phyloP scores from a whole-genome alignment of 2,113 vertebrate genomes.

The Salvelinus fontinalis region DNA sequence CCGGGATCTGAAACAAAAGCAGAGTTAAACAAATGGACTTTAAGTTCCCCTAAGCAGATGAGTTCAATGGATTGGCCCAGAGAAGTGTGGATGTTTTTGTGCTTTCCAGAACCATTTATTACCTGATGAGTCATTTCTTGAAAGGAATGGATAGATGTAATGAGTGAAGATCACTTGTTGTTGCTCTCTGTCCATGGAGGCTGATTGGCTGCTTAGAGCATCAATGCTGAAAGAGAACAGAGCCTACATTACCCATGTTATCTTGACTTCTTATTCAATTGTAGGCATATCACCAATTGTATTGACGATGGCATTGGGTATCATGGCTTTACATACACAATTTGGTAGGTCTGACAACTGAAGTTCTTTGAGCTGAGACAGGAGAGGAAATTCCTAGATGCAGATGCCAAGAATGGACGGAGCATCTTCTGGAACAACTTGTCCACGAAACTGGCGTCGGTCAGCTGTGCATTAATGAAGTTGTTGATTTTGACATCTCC shows the following conservation, averaged over 20 bases:
- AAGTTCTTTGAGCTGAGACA: conserved; percentile 53
- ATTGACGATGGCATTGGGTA: background rate
- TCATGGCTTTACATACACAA: conserved; percentile 45
- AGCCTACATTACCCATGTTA: background rate
- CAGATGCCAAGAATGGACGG: conserved; percentile 41
- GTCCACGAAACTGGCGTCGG: conserved; percentile 30
- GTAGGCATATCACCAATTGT: background rate
- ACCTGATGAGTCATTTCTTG: conserved; percentile 45
- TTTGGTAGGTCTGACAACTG: conserved; percentile 56
- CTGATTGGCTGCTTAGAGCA: conserved; percentile 34
- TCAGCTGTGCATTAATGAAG: conserved; percentile 35
- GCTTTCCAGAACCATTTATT: conserved; percentile 4
- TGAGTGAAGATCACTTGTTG: conserved; percentile 34
- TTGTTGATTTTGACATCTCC: conserved; percentile 35
- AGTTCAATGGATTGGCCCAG: background rate
- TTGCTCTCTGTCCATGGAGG: conserved; percentile 32
- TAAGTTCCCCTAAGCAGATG: too few relatives aligned
- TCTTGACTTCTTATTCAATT: background rate
- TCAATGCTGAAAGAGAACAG: conserved; percentile 41
- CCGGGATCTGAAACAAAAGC: conserved; percentile 5
- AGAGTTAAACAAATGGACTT: too few relatives aligned
- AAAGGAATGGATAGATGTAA: conserved; percentile 57
- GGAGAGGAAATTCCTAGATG: conserved; percentile 43
- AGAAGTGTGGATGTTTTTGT: background rate
- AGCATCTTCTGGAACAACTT: conserved; percentile 48